These are phyloP conservation scores for Odontomachus brunneus DNA, from an alignment of 1,140 invertebrate species.

Conservation along the genomic window DNA sequence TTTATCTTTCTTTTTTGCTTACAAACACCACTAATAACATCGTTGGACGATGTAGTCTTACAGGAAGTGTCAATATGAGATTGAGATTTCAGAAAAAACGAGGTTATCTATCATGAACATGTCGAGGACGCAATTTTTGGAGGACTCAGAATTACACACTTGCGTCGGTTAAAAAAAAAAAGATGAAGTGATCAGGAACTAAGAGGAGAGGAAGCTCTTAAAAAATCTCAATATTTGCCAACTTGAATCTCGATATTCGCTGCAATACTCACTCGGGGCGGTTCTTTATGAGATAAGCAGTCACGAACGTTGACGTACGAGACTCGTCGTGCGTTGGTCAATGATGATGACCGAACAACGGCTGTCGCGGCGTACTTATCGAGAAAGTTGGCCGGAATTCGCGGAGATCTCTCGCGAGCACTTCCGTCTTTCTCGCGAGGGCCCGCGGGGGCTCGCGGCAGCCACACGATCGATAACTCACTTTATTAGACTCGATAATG, in stretches of 20 bases:
- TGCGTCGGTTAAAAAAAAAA: no score
- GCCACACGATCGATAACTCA: no score
- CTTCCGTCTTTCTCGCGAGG: constrained; percentile 61
- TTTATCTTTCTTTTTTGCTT: background rate
- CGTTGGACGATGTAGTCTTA: background rate
- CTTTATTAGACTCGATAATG: background rate
- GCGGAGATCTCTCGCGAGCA: constrained; percentile 40
- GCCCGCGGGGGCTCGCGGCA: background rate
- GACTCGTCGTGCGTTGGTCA: constrained; percentile 10
- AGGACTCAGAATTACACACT: no score
- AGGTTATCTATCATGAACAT: no score
- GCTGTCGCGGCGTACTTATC: constrained; percentile 10
- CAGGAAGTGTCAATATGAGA: background rate
- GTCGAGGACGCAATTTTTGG: background rate
- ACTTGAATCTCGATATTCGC: no score
- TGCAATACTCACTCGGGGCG: no score
- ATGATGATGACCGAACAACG: constrained; percentile 13
- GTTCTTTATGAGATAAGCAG: no score
- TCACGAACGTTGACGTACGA: no score
- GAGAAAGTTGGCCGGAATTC: constrained; percentile 63
- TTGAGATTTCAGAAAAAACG: no score
- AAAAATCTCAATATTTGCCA: no score
- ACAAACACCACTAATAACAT: background rate
- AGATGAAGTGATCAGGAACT: no score
- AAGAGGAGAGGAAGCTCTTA: no score